Evolutionary conservation across 1,140 invertebrate species (phyloP).

Genomic region (Drosophila suzukii): DNA sequence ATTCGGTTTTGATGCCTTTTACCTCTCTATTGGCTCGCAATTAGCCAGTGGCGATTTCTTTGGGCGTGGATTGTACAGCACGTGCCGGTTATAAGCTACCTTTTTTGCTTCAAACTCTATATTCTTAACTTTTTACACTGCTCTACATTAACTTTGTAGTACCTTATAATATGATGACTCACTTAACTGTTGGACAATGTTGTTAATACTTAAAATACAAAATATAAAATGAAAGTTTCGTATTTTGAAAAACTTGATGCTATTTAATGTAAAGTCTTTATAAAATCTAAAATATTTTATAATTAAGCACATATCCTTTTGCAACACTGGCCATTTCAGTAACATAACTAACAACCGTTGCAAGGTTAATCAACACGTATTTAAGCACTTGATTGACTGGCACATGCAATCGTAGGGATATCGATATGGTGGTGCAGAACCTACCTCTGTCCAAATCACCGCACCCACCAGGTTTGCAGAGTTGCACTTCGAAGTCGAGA

Average conservation of each 20-base stretch:
- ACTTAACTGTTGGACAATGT: too few species aligned
- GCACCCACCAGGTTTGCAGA: conserved; percentile 22
- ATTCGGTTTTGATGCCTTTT: conserved; percentile 43
- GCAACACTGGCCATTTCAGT: not conserved
- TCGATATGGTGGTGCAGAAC: conserved; percentile 7
- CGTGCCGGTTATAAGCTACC: not conserved
- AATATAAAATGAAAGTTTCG: not conserved
- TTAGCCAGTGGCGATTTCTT: conserved; percentile 2
- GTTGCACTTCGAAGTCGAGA: conserved; percentile 16
- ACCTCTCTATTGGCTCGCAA: conserved; percentile 23
- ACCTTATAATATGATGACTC: too few species aligned
- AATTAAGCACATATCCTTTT: not conserved
- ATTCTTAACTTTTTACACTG: not conserved
- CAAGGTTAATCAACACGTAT: conserved; percentile 8
- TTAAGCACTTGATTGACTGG: conserved; percentile 26
- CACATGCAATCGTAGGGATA: conserved; percentile 16
- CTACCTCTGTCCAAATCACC: conserved; percentile 8
- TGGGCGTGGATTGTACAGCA: not conserved
- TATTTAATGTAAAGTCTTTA: not conserved
- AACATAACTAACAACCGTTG: not conserved
- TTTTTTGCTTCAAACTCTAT: not conserved
- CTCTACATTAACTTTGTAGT: too few species aligned
- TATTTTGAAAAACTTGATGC: too few species aligned
- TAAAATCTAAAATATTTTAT: not conserved
- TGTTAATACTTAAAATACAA: too few species aligned